Percentiles rank a stretch among this genome's conserved stretches.
phyloP scores from a whole-genome alignment of 2,888 invertebrate species.

The Lithophane leautieri region DNA sequence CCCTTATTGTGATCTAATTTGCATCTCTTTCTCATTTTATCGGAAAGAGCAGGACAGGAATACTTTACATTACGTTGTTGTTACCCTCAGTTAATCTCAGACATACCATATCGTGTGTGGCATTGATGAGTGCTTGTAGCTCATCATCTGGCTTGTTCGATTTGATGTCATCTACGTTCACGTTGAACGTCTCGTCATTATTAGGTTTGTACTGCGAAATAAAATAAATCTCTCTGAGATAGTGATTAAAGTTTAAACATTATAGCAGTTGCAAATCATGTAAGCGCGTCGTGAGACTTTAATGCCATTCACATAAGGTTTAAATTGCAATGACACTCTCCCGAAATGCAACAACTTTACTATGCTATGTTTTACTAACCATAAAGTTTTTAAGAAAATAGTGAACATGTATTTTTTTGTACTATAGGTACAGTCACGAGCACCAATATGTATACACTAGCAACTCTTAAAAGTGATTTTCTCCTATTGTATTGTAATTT shows the following conservation, averaged over 20 bases:
- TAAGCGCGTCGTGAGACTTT: background rate
- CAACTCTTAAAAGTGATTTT: no score
- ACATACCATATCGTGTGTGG: slow-evolving; percentile 91
- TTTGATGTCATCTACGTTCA: slow-evolving; percentile 85
- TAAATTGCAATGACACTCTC: background rate
- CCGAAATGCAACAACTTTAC: background rate
- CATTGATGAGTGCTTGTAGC: slow-evolving; percentile 91
- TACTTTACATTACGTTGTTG: background rate
- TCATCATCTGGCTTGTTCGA: slow-evolving; percentile 86
- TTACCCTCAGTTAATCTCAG: background rate
- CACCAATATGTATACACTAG: no score
- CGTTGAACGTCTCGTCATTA: slow-evolving; percentile 87
- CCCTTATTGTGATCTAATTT: no score
- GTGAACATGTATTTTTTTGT: background rate
- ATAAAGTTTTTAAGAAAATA: background rate
- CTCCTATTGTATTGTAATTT: no score
- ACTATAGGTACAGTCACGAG: no score
- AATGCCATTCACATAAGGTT: background rate
- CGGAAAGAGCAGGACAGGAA: background rate
- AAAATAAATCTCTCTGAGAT: background rate
- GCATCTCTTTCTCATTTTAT: background rate
- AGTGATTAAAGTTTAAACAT: background rate
- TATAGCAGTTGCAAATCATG: no score
- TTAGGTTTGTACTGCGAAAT: slow-evolving; percentile 87
- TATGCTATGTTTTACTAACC: no score